phyloP scores from a whole-genome alignment of 2,888 invertebrate species.

The Eupithecia centaureata region DNA sequence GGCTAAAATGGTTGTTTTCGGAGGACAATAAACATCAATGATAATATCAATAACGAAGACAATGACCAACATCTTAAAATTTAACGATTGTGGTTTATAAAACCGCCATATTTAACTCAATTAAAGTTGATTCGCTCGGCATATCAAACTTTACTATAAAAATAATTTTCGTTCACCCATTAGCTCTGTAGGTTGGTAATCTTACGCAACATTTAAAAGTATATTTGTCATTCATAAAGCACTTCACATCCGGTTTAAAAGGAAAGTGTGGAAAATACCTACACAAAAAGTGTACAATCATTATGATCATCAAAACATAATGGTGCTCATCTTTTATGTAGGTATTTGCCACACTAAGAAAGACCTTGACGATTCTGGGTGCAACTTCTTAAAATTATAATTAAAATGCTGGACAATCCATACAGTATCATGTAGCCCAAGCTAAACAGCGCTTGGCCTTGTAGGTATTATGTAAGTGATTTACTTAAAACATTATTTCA shows the following conservation, averaged over 20 bases:
- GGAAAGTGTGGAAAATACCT: constrained; percentile 11
- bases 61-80: neutral
- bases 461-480: too few relatives aligned
- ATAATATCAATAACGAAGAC: neutral
- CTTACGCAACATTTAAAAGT: constrained; percentile 10
- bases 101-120: neutral
- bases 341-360: too few relatives aligned
- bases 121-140: constrained; percentile 1
- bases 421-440: too few relatives aligned
- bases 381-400: neutral
- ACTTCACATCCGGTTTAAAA: constrained; percentile 12
- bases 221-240: constrained; percentile 13
- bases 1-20: neutral
- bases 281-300: neutral
- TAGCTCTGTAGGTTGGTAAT: neutral
- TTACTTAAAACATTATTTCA: too few relatives aligned
- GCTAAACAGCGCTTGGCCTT: too few relatives aligned
- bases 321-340: too few relatives aligned
- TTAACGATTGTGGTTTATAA: neutral
- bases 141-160: neutral
- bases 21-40: neutral
- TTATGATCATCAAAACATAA: neutral
- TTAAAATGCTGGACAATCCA: too few relatives aligned
- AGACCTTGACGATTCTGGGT: neutral
- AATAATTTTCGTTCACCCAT: constrained; percentile 7